Evolutionary conservation across 2,888 invertebrate species (phyloP), one percentile per base, ranked within the genome.

Genomic region (Buathra laborator): DNA sequence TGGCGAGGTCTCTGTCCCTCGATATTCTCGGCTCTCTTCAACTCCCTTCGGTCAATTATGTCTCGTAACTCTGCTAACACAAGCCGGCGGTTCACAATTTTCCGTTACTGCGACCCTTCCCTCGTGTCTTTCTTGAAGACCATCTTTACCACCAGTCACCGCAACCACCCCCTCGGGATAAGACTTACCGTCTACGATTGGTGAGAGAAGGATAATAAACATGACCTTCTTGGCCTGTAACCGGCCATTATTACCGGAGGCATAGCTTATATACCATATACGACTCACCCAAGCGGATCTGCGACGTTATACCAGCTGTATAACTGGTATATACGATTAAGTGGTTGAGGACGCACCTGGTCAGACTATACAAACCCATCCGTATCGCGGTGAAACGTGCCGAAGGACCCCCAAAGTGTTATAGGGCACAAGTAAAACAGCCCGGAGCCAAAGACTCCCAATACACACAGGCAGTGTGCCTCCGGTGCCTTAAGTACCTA

Each of bases 61-160:
- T 86, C 87, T 88, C 92, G 87, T 92, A 92, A 92, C 89, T 92
- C 80, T 81, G 48, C 62, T n/a, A 51, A 66, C 56, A 76, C 66
- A 80, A 66, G 71, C 37, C 37, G 37, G 43, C 64, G 59, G 59
- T 74, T 82, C 72, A 89, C 89, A 91, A 90, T 90, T 92, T 89
- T 88, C 89, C 87, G 85, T 74, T 86, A 86, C 62, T 72, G 53
- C 71, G 67, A 32, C 74, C 48, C 79, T 53, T 80, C 48, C 66
- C 75, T 14, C 19, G 51, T 16, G n/a, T 51, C 43, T 32, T 32
- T 59, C 48, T 24, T n/a, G 16, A 37, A 48, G 64, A 6, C 64
- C 46, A 51, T 46, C 48, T 7, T 16, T 32, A 19, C 7, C 37
- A 29, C 53, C n/a, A 37, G 24, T 16, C 62, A 53, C 56, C 37